phyloP scores from a whole-genome alignment of 2,113 vertebrate genomes.

The Zosterops borbonicus region DNA sequence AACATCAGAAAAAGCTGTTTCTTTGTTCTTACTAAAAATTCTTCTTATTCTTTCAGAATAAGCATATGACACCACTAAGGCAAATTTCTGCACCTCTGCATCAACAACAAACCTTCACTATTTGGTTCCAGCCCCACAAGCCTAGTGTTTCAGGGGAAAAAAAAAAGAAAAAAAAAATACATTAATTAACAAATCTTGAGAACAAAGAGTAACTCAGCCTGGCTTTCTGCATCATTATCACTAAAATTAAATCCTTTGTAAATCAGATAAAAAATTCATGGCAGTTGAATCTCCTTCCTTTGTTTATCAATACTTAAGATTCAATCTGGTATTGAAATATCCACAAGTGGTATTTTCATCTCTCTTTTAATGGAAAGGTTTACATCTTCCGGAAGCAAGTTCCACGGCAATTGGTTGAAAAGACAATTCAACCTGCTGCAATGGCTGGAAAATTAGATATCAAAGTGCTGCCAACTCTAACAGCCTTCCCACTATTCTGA shows the following conservation, averaged over 20 bases:
- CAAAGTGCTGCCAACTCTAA: neutral
- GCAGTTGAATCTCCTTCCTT: neutral
- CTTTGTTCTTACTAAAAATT: neutral
- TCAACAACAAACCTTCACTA: neutral
- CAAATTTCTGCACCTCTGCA: neutral
- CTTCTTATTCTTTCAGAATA: neutral
- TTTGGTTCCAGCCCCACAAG: neutral
- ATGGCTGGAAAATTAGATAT: neutral
- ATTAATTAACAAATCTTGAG: neutral
- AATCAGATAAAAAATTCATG: neutral
- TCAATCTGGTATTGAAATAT: neutral
- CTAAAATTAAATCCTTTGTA: neutral
- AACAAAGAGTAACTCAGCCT: neutral
- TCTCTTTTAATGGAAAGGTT: neutral
- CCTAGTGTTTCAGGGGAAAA: accelerated
- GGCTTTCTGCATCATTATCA: neutral
- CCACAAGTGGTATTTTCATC: neutral
- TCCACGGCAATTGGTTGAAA: neutral
- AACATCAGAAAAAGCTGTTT: neutral
- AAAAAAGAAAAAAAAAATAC: neutral
- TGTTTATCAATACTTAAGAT: neutral
- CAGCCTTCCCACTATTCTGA: neutral
- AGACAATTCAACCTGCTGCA: neutral
- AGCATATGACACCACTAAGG: neutral
- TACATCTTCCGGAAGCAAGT: neutral